phyloP scores from a whole-genome alignment of 1,140 invertebrate genomes.

The Drosophila parvula region DNA sequence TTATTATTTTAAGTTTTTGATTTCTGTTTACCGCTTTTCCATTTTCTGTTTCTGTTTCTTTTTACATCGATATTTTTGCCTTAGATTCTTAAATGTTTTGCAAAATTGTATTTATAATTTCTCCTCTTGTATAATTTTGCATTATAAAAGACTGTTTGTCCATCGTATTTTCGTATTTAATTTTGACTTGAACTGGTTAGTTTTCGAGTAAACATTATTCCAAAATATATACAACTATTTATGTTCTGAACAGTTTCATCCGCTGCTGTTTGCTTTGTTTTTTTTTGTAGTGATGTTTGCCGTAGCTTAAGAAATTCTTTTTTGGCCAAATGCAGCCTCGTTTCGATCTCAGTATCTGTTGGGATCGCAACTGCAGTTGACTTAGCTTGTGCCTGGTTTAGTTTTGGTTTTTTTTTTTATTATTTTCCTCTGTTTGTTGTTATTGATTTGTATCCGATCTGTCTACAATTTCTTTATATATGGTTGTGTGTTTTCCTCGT shows the following conservation, averaged over 20 bases:
- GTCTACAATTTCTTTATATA: constrained; percentile 62
- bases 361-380: constrained; percentile 11
- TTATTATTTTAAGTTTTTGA: constrained; percentile 66
- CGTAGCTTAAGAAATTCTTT: constrained; percentile 44
- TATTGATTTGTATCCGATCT: constrained; percentile 68
- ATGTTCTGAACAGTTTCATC: constrained; percentile 60
- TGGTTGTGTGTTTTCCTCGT: constrained; percentile 38
- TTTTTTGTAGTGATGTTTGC: constrained; percentile 42
- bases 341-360: background rate
- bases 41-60: constrained; percentile 10
- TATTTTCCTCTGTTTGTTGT: constrained; percentile 27
- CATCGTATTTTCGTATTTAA: constrained; percentile 37
- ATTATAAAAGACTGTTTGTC: constrained; percentile 52
- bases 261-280: constrained; percentile 30
- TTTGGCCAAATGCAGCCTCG: constrained; percentile 24
- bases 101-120: constrained; percentile 34
- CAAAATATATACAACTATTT: constrained; percentile 83
- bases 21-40: constrained; percentile 52
- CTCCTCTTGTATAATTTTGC: constrained; percentile 58
- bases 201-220: constrained; percentile 77
- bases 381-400: constrained; percentile 56
- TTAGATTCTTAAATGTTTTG: constrained; percentile 50
- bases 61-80: constrained; percentile 62
- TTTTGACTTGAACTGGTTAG: constrained; percentile 57
- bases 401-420: constrained; percentile 59